Evolutionary conservation across 1,140 invertebrate genomes (phyloP), one percentile per base, ranked within the genome.

Genomic region (Hylaeus anthracinus): DNA sequence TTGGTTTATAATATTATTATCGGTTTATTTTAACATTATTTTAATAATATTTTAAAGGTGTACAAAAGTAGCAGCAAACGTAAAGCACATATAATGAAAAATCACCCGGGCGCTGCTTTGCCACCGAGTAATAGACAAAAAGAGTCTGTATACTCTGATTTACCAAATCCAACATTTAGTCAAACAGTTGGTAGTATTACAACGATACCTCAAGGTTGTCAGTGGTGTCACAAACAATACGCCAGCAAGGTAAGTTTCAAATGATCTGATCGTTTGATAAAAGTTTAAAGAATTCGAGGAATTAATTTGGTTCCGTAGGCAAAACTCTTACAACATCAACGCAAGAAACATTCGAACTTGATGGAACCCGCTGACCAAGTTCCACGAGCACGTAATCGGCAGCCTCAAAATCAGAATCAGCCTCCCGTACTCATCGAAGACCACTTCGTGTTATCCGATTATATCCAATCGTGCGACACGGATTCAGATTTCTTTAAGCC

Each of bases 41-140:
- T 2, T 67, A 26, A 14, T 14, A 61, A 63, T 60, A 3, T 67
- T 77, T 67, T 61, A 37, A 83, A 95, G 94, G 95, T 97, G 61
- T 98, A 98, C 90, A 97, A 97, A 92, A 97, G 96, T 81, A 97
- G 96, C 90, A 96, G 96, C 2, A 98, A 98, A 90, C 93, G 97
- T 69, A 98, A 98, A 93, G 95, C 95, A 14, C 97, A 98, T 90
- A 97, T 98, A 81, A 92, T 97, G 85, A 97, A 98, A 92, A 96
- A 96, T 91, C 97, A 98, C 94, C 97, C 97, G 2, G 97, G 97
- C 39, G 94, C 95, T 58, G 95, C 95, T 81, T 92, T 97, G 51
- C 96, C 97, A 10, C 92, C 94, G 45, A 95, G 94, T 74, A 95
- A 95, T 83, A 88, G 94, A 73, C 93, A 94, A 67, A 94, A 94